These are phyloP conservation scores for Enteromius anoplus DNA, from an alignment of 2,797 vertebrate genomes.

Conservation along the genomic window DNA sequence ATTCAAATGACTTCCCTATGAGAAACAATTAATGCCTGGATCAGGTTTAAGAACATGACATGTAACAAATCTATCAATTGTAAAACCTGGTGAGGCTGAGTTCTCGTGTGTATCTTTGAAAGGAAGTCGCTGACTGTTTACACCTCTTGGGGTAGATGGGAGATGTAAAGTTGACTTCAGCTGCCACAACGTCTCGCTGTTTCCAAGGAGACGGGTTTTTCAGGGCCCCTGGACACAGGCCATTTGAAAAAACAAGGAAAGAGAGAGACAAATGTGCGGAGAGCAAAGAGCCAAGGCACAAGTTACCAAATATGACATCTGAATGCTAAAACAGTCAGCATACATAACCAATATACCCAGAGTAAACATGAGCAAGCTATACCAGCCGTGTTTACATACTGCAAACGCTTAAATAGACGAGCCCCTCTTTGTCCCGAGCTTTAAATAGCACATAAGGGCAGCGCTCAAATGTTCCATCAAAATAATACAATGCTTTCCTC, in stretches of 20 bases:
- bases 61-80: neutral
- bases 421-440: neutral
- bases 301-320: conserved; percentile 19
- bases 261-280: conserved; percentile 44
- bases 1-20: neutral
- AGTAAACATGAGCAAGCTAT: conserved; percentile 9
- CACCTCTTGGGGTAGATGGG: conserved; percentile 58
- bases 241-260: conserved; percentile 58
- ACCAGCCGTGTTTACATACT: conserved; percentile 28
- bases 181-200: conserved; percentile 61
- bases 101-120: conserved; percentile 1
- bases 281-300: conserved; percentile 28
- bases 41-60: neutral
- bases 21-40: neutral
- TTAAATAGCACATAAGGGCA: conserved; percentile 34
- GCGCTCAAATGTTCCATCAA: conserved; percentile 31
- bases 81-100: conserved; percentile 12
- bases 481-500: conserved; percentile 37
- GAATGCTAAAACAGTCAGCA: conserved; percentile 19
- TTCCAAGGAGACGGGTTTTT: conserved; percentile 76
- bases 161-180: conserved; percentile 58
- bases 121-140: conserved; percentile 39
- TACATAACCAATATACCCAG: neutral
- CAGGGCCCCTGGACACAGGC: conserved; percentile 68
- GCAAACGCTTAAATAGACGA: conserved; percentile 9